These are phyloP conservation scores for Xylocopa sonorina DNA, from an alignment of 1,140 invertebrate species.

Conservation along the genomic window DNA sequence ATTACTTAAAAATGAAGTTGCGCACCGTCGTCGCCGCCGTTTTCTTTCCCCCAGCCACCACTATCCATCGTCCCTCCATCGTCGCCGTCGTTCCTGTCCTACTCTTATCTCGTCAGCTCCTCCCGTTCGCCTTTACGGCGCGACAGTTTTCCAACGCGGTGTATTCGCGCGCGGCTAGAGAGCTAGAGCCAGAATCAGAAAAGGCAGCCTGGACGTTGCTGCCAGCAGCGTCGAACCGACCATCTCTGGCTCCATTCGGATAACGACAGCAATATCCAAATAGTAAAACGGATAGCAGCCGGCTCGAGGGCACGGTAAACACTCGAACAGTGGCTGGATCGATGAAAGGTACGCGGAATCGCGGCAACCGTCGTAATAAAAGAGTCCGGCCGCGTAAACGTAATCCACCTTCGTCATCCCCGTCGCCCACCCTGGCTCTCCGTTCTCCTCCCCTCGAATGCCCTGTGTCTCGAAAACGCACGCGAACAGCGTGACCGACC, in stretches of 20 bases:
- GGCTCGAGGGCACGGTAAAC: conserved; percentile 64
- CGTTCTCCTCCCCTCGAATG: not conserved
- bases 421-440: not conserved
- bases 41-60: conserved; percentile 34
- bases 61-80: not conserved
- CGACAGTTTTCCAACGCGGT: not conserved
- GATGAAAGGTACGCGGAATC: conserved; percentile 53
- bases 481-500: not conserved
- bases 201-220: not conserved
- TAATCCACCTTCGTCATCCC: conserved; percentile 19
- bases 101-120: conserved; percentile 8
- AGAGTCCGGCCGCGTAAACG: conserved; percentile 60
- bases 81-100: not conserved
- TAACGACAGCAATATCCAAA: conserved; percentile 64
- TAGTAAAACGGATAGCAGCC: conserved; percentile 50
- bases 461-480: not conserved
- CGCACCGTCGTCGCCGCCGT: conserved; percentile 40
- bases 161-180: not conserved
- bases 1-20: conserved; percentile 71
- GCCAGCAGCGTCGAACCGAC: not conserved
- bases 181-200: not conserved
- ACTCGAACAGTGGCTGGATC: conserved; percentile 57
- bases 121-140: conserved; percentile 28
- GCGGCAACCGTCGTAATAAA: conserved; percentile 52
- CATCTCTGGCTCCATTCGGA: conserved; percentile 8